These are phyloP conservation scores for Catostomus latipinnis DNA, from an alignment of 2,797 vertebrate species.

Conservation along the genomic window DNA sequence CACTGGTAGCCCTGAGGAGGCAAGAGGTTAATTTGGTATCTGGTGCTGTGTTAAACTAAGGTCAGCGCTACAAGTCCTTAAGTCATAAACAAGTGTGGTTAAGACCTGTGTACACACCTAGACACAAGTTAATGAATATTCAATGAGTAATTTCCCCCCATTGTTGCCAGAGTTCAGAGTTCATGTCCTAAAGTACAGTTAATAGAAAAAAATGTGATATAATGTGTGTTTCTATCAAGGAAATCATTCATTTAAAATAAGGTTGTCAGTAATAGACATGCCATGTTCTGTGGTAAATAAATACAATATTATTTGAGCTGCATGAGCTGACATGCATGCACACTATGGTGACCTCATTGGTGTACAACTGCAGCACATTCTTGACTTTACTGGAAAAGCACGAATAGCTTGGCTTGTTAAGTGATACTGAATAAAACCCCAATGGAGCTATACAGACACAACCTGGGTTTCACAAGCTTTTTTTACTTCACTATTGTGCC, in stretches of 20 bases:
- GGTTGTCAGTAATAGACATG: constrained; percentile 7
- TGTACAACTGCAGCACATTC: constrained; percentile 47
- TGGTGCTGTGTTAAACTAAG: constrained; percentile 86
- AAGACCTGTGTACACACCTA: constrained; percentile 84
- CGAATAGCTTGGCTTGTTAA: constrained; percentile 57
- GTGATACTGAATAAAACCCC: constrained; percentile 58
- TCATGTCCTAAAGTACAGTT: constrained; percentile 51
- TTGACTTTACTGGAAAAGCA: constrained; percentile 54
- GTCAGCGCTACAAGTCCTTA: constrained; percentile 86
- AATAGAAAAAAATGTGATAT: constrained; percentile 53
- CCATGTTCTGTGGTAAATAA: constrained; percentile 5
- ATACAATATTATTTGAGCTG: neutral
- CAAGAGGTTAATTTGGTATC: constrained; percentile 89
- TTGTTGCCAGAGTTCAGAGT: constrained; percentile 65
- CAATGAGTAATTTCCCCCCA: constrained; percentile 73
- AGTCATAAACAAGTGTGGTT: constrained; percentile 87
- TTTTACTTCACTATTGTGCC: constrained; percentile 43
- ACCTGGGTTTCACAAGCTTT: constrained; percentile 50
- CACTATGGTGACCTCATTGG: constrained; percentile 47
- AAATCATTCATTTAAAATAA: constrained; percentile 36
- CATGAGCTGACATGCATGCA: neutral
- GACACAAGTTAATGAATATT: constrained; percentile 85
- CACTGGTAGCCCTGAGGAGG: constrained; percentile 81
- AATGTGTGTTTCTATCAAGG: constrained; percentile 40
- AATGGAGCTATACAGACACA: constrained; percentile 53